Percentiles rank a stretch among this genome's conserved stretches.
Conservation (phyloP, 2,888 invertebrate species). For the Ariolimax columbianus region DNA sequence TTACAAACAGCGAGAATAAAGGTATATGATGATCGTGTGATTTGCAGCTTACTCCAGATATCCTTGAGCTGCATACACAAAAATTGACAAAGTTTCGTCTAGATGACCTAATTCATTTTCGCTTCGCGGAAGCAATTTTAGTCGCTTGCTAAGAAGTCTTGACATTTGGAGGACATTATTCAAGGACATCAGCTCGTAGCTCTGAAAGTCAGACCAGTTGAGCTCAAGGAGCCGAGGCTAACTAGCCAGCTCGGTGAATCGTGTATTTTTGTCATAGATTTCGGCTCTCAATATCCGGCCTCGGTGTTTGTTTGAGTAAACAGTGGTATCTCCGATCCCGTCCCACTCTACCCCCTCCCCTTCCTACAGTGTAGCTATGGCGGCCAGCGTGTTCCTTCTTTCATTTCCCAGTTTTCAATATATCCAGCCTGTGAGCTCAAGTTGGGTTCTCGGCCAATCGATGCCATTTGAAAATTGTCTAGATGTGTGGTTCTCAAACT, state of each 20-base stretch:
- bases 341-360: neutral
- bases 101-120: no score
- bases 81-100: no score
- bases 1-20: no score
- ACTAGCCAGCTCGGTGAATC: neutral
- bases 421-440: neutral
- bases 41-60: no score
- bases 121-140: neutral
- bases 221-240: neutral
- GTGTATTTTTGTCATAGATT: neutral
- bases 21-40: no score
- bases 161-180: no score
- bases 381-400: slow-evolving; percentile 1
- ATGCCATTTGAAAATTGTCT: neutral
- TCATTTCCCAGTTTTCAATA: slow-evolving; percentile 1
- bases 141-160: neutral
- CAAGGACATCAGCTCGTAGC: neutral
- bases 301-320: slow-evolving; percentile 33
- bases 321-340: neutral
- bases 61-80: no score
- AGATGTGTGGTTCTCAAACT: neutral
- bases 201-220: neutral
- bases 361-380: neutral
- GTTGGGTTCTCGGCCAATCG: neutral
- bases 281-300: slow-evolving; percentile 7